phyloP scores from a whole-genome alignment of 2,888 invertebrate species.

The Seladonia tumulorum region DNA sequence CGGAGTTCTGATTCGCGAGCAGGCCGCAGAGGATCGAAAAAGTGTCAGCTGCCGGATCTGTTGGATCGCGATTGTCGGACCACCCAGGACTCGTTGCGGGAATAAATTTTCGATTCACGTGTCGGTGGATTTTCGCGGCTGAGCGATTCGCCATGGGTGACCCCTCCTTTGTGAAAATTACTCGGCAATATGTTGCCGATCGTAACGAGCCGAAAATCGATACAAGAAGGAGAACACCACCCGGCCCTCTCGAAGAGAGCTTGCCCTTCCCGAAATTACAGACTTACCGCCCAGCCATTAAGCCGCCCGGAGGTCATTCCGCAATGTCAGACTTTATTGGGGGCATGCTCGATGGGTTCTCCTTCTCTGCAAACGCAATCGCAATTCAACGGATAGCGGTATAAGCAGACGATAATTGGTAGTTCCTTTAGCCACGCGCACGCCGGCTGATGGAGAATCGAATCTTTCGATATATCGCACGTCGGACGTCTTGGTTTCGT shows the following conservation, averaged over 20 bases:
- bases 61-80: constrained; percentile 50
- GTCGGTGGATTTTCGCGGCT: constrained; percentile 76
- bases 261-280: constrained; percentile 43
- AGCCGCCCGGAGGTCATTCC: neutral
- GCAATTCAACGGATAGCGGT: constrained; percentile 6
- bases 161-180: constrained; percentile 75
- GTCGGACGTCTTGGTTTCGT: neutral
- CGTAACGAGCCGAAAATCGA: constrained; percentile 77
- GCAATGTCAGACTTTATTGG: constrained; percentile 25
- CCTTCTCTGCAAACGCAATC: neutral
- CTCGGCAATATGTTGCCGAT: constrained; percentile 81
- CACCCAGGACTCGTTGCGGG: constrained; percentile 45
- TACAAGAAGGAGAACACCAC: constrained; percentile 43
- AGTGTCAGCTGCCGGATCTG: constrained; percentile 57
- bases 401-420: constrained; percentile 6
- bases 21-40: neutral
- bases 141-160: constrained; percentile 74
- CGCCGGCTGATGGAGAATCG: neutral
- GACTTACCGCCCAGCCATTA: constrained; percentile 31
- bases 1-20: too few relatives aligned
- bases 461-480: neutral
- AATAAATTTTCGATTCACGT: constrained; percentile 82
- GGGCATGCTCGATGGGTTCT: neutral
- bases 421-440: neutral
- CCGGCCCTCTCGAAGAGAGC: constrained; percentile 21